These are phyloP conservation scores for Felis chaus DNA, from an alignment of 2,113 vertebrate genomes.

Conservation along the genomic window DNA sequence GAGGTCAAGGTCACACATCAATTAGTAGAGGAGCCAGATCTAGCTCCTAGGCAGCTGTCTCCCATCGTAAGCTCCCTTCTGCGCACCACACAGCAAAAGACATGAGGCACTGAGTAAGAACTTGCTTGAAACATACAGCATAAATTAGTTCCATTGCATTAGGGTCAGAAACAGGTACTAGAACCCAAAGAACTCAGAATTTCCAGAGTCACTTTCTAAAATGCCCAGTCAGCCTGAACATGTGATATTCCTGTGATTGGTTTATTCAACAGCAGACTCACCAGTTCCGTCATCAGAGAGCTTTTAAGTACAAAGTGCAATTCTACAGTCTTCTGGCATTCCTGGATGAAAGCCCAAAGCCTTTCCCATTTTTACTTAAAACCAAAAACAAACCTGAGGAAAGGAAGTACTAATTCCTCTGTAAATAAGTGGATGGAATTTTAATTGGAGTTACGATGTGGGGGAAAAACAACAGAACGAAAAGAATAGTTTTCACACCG, in stretches of 20 bases:
- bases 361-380: constrained; percentile 7
- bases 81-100: neutral
- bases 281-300: neutral
- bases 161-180: neutral
- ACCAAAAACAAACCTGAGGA: neutral
- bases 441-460: neutral
- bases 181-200: neutral
- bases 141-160: neutral
- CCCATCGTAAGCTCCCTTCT: neutral
- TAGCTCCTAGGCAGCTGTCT: neutral
- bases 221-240: neutral
- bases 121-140: neutral
- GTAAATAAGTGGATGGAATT: neutral
- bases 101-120: neutral
- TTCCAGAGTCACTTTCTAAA: constrained; percentile 7
- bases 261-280: neutral
- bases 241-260: neutral
- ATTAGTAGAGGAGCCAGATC: neutral
- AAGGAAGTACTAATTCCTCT: neutral
- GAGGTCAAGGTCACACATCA: neutral
- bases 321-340: neutral
- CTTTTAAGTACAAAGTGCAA: neutral
- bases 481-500: neutral
- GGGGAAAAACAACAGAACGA: neutral
- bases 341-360: neutral